Evolutionary conservation across 2,113 vertebrate species (phyloP).

Genomic region (Phalacrocorax aristotelis): DNA sequence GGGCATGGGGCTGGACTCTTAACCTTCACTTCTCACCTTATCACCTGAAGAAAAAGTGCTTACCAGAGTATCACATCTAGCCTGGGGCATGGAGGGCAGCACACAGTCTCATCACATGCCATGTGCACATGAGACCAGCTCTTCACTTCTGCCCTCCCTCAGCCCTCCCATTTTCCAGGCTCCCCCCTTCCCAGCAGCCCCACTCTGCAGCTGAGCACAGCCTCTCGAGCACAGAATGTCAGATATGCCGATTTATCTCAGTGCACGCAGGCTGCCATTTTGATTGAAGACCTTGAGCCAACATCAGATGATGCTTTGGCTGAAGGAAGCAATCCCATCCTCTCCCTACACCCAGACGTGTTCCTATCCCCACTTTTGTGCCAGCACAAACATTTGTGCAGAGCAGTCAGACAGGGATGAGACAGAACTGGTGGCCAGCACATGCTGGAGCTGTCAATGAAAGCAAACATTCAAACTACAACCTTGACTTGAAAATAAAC

Average conservation of each 20-base stretch:
- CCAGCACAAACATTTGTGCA: conserved; percentile 2
- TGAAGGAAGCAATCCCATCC: not conserved
- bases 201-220: not conserved
- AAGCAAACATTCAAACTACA: not conserved
- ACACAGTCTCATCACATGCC: not conserved
- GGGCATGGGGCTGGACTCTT: not conserved
- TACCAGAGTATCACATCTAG: not conserved
- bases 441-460: not conserved
- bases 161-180: not conserved
- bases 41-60: not conserved
- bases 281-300: not conserved
- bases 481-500: conserved; percentile 4
- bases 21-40: not conserved
- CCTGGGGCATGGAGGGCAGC: not conserved
- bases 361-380: not conserved
- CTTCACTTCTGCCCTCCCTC: not conserved
- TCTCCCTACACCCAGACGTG: not conserved
- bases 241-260: not conserved
- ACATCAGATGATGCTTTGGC: not conserved
- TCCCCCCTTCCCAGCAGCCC: not conserved
- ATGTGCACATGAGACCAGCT: not conserved
- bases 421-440: not conserved
- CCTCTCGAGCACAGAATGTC: not conserved
- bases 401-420: not conserved
- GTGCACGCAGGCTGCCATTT: rapidly evolving